A percentile compares a stretch with the other conserved stretches of the same genome.
Evolutionary conservation across 1,140 invertebrate genomes (phyloP).

Genomic region (Heliothis subflexa): DNA sequence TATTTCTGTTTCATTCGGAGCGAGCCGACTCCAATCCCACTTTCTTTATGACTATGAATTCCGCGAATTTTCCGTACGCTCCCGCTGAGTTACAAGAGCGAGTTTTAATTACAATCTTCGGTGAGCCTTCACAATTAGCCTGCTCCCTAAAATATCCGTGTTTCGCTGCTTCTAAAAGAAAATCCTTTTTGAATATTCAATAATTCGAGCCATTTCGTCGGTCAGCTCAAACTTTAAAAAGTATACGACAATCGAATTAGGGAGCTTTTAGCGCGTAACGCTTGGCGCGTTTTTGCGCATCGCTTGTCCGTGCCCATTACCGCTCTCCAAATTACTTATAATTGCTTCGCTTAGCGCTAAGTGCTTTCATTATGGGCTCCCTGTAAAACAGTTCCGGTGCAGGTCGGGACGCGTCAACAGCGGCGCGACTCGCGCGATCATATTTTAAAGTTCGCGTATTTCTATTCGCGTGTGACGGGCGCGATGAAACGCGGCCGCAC

Average conservation of each 20-base stretch:
- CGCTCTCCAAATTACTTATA: conserved; percentile 83
- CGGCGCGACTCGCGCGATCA: conserved; percentile 50
- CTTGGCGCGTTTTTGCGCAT: conserved; percentile 81
- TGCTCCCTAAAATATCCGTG: conserved; percentile 53
- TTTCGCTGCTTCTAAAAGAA: conserved; percentile 51
- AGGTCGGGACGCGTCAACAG: conserved; percentile 64
- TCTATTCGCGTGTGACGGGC: conserved; percentile 37
- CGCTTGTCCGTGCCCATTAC: conserved; percentile 82
- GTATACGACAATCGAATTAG: conserved; percentile 83
- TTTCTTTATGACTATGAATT: conserved; percentile 82
- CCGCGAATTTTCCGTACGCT: conserved; percentile 52
- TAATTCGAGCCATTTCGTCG: conserved; percentile 31
- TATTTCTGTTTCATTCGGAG: conserved; percentile 76
- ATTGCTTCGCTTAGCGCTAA: conserved; percentile 85
- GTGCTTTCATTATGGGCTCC: conserved; percentile 82
- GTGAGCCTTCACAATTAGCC: conserved; percentile 65
- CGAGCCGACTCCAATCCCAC: conserved; percentile 67
- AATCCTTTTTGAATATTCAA: conserved; percentile 23
- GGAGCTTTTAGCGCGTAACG: conserved; percentile 83
- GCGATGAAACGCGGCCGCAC: conserved; percentile 45
- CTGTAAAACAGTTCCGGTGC: conserved; percentile 69
- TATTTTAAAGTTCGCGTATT: conserved; percentile 36
- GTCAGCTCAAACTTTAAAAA: conserved; percentile 74
- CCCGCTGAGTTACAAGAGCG: conserved; percentile 57
- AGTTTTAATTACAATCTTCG: conserved; percentile 79